These are phyloP conservation scores for Terrapene triunguis DNA, from an alignment of 2,113 vertebrate genomes.

Conservation along the genomic window DNA sequence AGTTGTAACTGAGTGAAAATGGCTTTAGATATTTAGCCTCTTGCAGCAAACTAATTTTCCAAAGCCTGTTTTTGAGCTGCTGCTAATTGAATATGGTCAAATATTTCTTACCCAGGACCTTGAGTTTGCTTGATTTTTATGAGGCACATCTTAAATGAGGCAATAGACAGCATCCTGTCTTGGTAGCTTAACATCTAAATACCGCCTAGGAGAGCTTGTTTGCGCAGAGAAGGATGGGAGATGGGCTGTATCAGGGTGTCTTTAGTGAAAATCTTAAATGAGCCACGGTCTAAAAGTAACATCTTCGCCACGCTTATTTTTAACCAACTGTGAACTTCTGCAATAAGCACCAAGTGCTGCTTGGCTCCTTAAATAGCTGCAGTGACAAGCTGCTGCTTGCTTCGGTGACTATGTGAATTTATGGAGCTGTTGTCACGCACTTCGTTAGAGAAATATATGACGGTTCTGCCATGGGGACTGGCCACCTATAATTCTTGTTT, in stretches of 20 bases:
- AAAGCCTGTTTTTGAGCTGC: slow-evolving; percentile 11
- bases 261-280: slow-evolving; percentile 74
- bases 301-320: slow-evolving; percentile 80
- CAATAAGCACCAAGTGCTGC: slow-evolving; percentile 72
- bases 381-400: slow-evolving; percentile 67
- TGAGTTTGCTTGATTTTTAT: slow-evolving; percentile 60
- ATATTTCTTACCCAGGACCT: slow-evolving; percentile 40
- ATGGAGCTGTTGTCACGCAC: slow-evolving; percentile 79
- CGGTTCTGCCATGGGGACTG: slow-evolving; percentile 64
- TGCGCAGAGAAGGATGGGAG: slow-evolving; percentile 60
- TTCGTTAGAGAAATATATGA: slow-evolving; percentile 79
- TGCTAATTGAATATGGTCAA: slow-evolving; percentile 33
- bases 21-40: slow-evolving; percentile 14
- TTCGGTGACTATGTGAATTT: slow-evolving; percentile 82
- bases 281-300: slow-evolving; percentile 73
- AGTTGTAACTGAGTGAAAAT: slow-evolving; percentile 26
- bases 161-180: slow-evolving; percentile 10
- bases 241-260: slow-evolving; percentile 62
- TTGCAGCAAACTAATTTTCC: slow-evolving; percentile 19
- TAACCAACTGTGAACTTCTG: slow-evolving; percentile 81
- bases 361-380: slow-evolving; percentile 78
- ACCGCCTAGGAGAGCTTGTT: slow-evolving; percentile 36
- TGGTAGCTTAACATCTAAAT: not conserved
- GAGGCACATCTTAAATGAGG: slow-evolving; percentile 28
- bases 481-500: slow-evolving; percentile 74